Conservation (phyloP, 1,140 invertebrate species). For the Brachionus asplanchnoidis region DNA sequence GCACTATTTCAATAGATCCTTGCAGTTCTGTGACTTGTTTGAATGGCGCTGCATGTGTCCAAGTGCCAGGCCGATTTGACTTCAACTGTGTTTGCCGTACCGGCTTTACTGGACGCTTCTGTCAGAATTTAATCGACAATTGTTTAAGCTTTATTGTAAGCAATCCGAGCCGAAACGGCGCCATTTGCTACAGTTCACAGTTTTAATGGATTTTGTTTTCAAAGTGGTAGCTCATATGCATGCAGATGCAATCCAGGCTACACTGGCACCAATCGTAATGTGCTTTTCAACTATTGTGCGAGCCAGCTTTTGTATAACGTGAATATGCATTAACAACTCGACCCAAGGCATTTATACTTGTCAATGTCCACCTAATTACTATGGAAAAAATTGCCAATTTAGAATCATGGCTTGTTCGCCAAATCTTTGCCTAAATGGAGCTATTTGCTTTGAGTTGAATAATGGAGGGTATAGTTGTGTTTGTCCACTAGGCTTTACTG, state of each 20-base stretch:
- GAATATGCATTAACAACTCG: slow-evolving; percentile 30
- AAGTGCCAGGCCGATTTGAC: neutral
- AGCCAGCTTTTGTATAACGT: slow-evolving; percentile 61
- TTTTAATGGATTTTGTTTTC: slow-evolving; percentile 22
- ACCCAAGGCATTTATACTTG: slow-evolving; percentile 58
- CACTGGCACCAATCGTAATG: slow-evolving; percentile 71
- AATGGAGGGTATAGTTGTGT: slow-evolving; percentile 61
- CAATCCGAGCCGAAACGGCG: slow-evolving; percentile 45
- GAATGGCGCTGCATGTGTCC: slow-evolving; percentile 46
- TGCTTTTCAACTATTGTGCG: slow-evolving; percentile 86
- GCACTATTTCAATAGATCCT: neutral
- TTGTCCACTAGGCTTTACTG: slow-evolving; percentile 72
- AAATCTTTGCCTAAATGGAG: slow-evolving; percentile 67
- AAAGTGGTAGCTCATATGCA: neutral
- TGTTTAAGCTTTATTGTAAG: too few relatives aligned
- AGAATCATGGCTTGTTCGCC: slow-evolving; percentile 74
- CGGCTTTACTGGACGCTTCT: slow-evolving; percentile 92
- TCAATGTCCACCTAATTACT: slow-evolving; percentile 70
- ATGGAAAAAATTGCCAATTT: slow-evolving; percentile 71
- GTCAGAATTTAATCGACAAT: slow-evolving; percentile 82
- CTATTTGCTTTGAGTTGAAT: slow-evolving; percentile 18
- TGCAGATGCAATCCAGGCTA: slow-evolving; percentile 80
- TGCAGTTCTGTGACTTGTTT: slow-evolving; percentile 43
- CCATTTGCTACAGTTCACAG: slow-evolving; percentile 39
- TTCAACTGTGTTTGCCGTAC: slow-evolving; percentile 68